Conservation (phyloP, 2,888 invertebrate species). For the Onthophagus sagittarius region DNA sequence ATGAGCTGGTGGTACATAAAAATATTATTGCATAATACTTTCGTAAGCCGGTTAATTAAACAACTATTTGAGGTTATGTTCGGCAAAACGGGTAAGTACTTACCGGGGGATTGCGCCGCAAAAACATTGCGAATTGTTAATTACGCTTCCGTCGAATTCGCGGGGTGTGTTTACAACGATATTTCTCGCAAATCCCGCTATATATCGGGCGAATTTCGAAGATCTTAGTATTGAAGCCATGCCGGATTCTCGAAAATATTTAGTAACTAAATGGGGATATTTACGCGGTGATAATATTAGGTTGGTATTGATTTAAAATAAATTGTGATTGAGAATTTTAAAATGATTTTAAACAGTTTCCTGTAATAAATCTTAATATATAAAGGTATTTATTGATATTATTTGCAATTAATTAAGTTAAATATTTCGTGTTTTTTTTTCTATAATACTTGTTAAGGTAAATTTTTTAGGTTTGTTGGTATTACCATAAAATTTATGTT, state of each 20-base stretch:
- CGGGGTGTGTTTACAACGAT: slow-evolving; percentile 63
- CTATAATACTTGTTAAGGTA: no score
- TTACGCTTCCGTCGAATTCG: slow-evolving; percentile 59
- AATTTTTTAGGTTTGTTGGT: no score
- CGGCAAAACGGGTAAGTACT: slow-evolving; percentile 25
- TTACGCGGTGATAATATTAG: not conserved
- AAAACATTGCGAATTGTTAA: slow-evolving; percentile 52
- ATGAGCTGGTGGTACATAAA: slow-evolving; percentile 50
- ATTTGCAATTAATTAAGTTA: no score
- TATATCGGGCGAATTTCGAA: slow-evolving; percentile 70
- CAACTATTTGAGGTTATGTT: slow-evolving; percentile 16
- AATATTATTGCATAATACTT: slow-evolving; percentile 37
- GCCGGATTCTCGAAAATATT: slow-evolving; percentile 25
- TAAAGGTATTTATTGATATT: no score
- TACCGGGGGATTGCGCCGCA: slow-evolving; percentile 52
- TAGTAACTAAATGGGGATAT: not conserved
- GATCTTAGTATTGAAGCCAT: slow-evolving; percentile 69
- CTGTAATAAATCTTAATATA: no score
- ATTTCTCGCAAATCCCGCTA: slow-evolving; percentile 68
- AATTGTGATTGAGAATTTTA: not conserved
- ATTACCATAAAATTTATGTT: no score
- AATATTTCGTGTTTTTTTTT: no score
- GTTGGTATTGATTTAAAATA: not conserved
- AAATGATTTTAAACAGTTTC: not conserved
- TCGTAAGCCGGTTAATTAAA: slow-evolving; percentile 21